Percentiles rank a stretch among this genome's conserved stretches.
phyloP scores from a whole-genome alignment of 2,888 invertebrate species.

The Pollenia amentaria region DNA sequence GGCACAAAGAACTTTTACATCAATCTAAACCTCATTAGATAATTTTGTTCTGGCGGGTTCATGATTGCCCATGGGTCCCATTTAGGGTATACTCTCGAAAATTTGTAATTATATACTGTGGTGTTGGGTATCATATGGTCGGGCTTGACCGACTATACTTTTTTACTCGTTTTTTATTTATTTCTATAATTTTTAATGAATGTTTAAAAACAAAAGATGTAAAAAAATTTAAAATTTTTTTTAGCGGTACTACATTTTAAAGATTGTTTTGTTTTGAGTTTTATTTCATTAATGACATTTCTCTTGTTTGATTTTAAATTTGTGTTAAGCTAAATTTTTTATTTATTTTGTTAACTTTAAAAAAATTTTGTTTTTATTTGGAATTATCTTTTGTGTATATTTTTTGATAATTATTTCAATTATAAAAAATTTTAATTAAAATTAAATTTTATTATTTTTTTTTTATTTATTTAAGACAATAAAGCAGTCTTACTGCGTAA shows the following conservation, averaged over 20 bases:
- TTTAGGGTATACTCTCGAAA: too few relatives aligned
- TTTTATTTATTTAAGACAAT: conserved; percentile 1
- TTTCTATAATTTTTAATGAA: neutral
- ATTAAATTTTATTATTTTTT: too few relatives aligned
- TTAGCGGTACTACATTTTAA: conserved; percentile 11
- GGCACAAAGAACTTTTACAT: too few relatives aligned
- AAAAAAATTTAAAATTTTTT: neutral
- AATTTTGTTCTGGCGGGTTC: too few relatives aligned
- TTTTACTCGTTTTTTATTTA: neutral
- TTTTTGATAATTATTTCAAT: neutral
- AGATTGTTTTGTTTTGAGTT: neutral
- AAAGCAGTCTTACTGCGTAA: conserved; percentile 39
- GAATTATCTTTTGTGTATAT: too few relatives aligned
- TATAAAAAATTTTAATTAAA: neutral
- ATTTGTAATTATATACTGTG: neutral
- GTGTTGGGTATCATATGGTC: too few relatives aligned
- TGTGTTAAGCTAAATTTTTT: too few relatives aligned
- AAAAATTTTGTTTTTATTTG: too few relatives aligned
- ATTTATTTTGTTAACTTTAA: too few relatives aligned
- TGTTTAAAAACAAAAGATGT: neutral
- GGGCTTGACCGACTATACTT: too few relatives aligned
- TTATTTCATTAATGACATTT: neutral
- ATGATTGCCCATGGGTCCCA: too few relatives aligned
- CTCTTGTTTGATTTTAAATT: neutral
- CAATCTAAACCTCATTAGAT: too few relatives aligned